phyloP scores from a whole-genome alignment of 2,888 invertebrate genomes.

The Lasioglossum vierecki region DNA sequence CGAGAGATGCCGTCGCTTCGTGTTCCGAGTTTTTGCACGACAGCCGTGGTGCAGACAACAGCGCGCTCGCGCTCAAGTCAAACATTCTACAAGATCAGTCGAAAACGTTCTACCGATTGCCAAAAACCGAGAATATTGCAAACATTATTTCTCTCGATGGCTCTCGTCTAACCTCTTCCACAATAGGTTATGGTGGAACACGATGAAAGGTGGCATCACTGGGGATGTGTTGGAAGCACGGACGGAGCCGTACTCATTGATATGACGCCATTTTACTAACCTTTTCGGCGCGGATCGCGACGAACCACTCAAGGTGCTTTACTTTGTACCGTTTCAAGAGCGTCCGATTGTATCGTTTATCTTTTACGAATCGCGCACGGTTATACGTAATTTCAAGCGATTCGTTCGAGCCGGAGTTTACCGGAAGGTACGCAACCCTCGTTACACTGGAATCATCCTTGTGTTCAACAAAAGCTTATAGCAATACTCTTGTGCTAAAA shows the following conservation, averaged over 20 bases:
- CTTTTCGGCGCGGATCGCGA: constrained; percentile 78
- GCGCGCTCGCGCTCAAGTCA: constrained; percentile 55
- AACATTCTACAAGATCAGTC: constrained; percentile 36
- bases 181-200: constrained; percentile 58
- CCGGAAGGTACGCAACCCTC: constrained; percentile 58
- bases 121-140: background rate
- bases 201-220: constrained; percentile 81
- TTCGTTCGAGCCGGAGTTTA: constrained; percentile 40
- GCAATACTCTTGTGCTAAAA: constrained; percentile 26
- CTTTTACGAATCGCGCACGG: constrained; percentile 27
- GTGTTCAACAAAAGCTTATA: constrained; percentile 54
- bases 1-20: constrained; percentile 73
- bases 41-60: constrained; percentile 59
- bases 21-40: constrained; percentile 67
- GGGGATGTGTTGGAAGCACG: constrained; percentile 73
- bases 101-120: constrained; percentile 17
- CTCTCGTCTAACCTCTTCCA: constrained; percentile 73
- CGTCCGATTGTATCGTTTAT: constrained; percentile 36
- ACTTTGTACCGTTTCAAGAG: constrained; percentile 37
- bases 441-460: constrained; percentile 49
- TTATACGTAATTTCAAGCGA: constrained; percentile 33
- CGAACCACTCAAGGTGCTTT: constrained; percentile 58
- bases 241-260: constrained; percentile 75
- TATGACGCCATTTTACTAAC: constrained; percentile 84
- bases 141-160: constrained; percentile 5